Evolutionary conservation across 2,113 vertebrate species (phyloP), one percentile per base, ranked within the genome.

Genomic region (Passer domesticus): DNA sequence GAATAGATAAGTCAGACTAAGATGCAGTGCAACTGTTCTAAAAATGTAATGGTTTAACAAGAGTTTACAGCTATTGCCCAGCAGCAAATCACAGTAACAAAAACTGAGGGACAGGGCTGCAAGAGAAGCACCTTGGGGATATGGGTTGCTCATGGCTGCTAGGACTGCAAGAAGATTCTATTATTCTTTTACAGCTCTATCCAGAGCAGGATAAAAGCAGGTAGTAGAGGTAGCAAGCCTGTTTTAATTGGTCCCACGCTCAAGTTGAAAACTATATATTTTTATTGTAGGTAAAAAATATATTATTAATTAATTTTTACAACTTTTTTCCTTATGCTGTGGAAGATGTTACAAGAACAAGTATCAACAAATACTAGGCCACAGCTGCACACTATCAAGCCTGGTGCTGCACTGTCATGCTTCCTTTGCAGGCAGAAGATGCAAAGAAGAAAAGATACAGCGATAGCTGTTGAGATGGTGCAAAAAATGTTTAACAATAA

Each of bases 301-400:
- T 5, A 22, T 37, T 41, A 39, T 10, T 7, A 24, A 56, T 7
- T 8, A 46, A 47, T 41, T 87, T 62, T 27, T 6, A 1, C 52
- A 37, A 41, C 15, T 31, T 14, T 78, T 53, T 70, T 33, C 22
- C 18, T 74, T 35, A 10, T 2, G 20, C 20, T 69, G 39, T 53
- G 31, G 9, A 83, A 69, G n/a, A 41, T 6, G 33, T 16, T 75
- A 68, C 18, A 25, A 15, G 35, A 84, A 72, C 20, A 76, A 5
- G 6, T 3, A 47, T 37, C 31, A 70, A 64, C 24, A 78, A 81
- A 55, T 27, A 43, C 7, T 9, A 55, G 35, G 77, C 21, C 30
- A 52, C 20, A n/a, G 1, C 6, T n/a, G 58, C 66, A 58, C 4
- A 2, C 15, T 21, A 2, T 15, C 1, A 3, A 76, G 41, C 30